These are phyloP conservation scores for Pantelozetes paolii DNA, from an alignment of 2,888 invertebrate species.

Conservation along the genomic window DNA sequence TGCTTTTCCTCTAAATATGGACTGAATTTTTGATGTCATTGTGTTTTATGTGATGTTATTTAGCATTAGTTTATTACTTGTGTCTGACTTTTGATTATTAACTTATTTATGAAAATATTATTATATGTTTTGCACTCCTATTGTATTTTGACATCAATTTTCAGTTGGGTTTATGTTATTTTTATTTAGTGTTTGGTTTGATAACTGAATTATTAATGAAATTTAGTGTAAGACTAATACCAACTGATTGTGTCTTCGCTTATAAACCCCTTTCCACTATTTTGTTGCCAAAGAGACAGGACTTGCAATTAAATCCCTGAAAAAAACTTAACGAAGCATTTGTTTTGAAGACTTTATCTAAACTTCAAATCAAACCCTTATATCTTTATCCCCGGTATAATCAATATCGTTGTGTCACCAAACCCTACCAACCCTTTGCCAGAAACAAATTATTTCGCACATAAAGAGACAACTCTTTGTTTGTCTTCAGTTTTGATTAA, in stretches of 20 bases:
- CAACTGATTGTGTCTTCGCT: conserved; percentile 2
- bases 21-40: background rate
- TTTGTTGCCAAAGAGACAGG: too few relatives aligned
- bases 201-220: background rate
- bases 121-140: background rate
- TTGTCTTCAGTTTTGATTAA: background rate
- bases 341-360: too few relatives aligned
- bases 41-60: background rate
- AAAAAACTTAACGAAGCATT: too few relatives aligned
- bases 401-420: background rate
- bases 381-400: background rate
- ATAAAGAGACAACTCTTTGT: background rate
- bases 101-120: background rate
- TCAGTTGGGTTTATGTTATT: background rate
- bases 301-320: too few relatives aligned
- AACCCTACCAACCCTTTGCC: too few relatives aligned
- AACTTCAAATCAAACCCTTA: too few relatives aligned
- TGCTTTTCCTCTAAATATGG: background rate
- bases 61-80: background rate
- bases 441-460: conserved; percentile 10
- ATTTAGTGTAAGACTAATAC: background rate
- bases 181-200: background rate
- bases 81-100: background rate
- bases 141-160: conserved; percentile 5
- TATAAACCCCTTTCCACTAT: background rate